Evolutionary conservation across 2,113 vertebrate genomes (phyloP).

Genomic region (Lucifuga dentata): DNA sequence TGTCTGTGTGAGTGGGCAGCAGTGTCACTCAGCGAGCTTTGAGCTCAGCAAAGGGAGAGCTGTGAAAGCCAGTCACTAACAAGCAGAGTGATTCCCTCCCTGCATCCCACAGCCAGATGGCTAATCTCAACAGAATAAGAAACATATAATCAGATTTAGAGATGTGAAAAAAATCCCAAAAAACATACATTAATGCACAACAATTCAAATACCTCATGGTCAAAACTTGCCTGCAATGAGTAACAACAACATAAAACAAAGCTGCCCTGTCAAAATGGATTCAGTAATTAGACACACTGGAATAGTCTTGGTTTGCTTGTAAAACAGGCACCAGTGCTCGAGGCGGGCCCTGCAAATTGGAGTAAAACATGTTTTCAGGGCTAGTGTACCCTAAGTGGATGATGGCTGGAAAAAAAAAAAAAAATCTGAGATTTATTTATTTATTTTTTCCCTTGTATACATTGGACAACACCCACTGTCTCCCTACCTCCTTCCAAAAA

Average conservation of each 20-base stretch:
- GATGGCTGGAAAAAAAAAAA: constrained; percentile 31
- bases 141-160: constrained; percentile 69
- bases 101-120: constrained; percentile 77
- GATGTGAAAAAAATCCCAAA: neutral
- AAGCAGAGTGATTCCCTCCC: constrained; percentile 76
- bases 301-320: constrained; percentile 50
- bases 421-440: constrained; percentile 18
- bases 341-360: constrained; percentile 63
- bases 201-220: constrained; percentile 64
- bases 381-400: constrained; percentile 36
- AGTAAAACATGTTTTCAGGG: constrained; percentile 67
- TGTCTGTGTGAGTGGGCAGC: constrained; percentile 78
- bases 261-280: constrained; percentile 57
- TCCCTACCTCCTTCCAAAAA: constrained; percentile 12
- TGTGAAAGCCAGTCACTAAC: constrained; percentile 78
- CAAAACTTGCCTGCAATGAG: constrained; percentile 55
- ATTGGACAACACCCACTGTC: too few species aligned
- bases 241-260: constrained; percentile 60
- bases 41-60: constrained; percentile 74
- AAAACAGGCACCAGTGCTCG: constrained; percentile 64
- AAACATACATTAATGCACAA: constrained; percentile 26
- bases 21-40: constrained; percentile 76
- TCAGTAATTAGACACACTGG: constrained; percentile 64
- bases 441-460: constrained; percentile 23
- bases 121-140: constrained; percentile 73